A percentile compares a stretch with the other conserved stretches of the same genome.
phyloP scores from a whole-genome alignment of 2,797 vertebrate genomes.

The Scleropages formosus region DNA sequence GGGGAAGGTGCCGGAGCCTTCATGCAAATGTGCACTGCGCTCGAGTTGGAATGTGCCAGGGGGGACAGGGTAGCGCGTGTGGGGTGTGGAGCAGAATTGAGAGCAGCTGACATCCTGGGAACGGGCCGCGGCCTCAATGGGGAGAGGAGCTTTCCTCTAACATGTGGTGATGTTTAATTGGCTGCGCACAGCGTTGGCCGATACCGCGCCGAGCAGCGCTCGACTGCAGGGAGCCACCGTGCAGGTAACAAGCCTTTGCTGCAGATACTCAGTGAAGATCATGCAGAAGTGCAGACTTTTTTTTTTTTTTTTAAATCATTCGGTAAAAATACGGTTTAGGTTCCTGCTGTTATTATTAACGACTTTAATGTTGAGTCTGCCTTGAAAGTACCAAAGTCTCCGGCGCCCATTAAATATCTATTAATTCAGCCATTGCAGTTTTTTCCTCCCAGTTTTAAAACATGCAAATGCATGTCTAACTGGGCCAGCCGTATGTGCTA shows the following conservation, averaged over 20 bases:
- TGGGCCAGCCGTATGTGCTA: not conserved
- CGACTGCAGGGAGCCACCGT: not conserved
- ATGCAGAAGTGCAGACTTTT: not conserved
- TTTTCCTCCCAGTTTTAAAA: not conserved
- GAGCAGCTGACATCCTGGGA: conserved; percentile 2
- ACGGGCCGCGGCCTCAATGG: conserved; percentile 15
- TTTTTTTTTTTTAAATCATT: not conserved
- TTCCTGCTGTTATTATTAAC: not conserved
- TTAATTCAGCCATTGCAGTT: not conserved
- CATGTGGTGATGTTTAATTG: not conserved
- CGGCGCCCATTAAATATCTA: not conserved
- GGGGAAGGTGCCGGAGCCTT: conserved; percentile 44
- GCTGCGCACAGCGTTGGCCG: not conserved
- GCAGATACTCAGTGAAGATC: not conserved
- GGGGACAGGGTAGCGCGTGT: not conserved
- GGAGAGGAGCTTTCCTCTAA: not conserved
- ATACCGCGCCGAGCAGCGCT: not conserved
- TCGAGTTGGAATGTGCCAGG: not conserved
- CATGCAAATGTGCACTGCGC: conserved; percentile 17
- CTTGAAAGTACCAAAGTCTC: not conserved
- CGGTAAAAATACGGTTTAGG: not conserved
- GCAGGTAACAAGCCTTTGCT: not conserved
- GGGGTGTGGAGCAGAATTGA: conserved; percentile 2
- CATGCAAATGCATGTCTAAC: not conserved
- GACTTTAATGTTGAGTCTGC: not conserved